These are phyloP conservation scores for Glaucidium brasilianum DNA, from an alignment of 2,113 vertebrate species.

Conservation along the genomic window DNA sequence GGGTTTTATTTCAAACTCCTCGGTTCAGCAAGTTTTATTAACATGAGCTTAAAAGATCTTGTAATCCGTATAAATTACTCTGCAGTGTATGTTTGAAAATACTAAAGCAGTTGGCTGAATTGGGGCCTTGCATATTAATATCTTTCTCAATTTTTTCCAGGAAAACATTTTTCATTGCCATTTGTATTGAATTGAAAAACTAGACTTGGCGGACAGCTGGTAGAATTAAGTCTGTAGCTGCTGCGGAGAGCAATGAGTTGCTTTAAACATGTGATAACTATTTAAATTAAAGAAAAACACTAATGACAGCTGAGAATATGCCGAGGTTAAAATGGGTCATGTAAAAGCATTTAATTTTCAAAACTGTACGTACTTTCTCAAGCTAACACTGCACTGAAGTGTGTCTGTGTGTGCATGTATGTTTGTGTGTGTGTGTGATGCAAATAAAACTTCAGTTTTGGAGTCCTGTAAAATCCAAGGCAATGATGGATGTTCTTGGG, in stretches of 20 bases:
- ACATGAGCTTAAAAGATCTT: background rate
- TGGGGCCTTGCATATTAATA: background rate
- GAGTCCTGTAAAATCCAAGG: background rate
- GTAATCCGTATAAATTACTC: background rate
- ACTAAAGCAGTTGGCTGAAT: background rate
- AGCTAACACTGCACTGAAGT: background rate
- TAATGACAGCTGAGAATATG: conserved; percentile 38
- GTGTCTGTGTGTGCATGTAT: background rate
- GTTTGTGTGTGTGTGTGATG: background rate
- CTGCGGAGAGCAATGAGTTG: background rate
- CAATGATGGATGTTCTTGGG: background rate
- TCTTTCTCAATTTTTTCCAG: background rate
- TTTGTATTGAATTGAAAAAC: background rate
- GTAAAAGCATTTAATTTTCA: conserved; percentile 20
- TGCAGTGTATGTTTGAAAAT: background rate
- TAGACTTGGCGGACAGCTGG: background rate
- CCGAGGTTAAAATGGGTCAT: background rate
- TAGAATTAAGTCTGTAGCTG: conserved; percentile 34
- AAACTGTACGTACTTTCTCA: background rate
- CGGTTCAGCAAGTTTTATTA: background rate
- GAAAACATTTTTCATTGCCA: conserved; percentile 9
- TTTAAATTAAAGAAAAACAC: conserved; percentile 41
- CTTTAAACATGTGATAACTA: conserved; percentile 37
- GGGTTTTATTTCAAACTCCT: background rate
- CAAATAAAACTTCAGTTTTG: background rate